Evolutionary conservation across 2,888 invertebrate species (phyloP).

Genomic region (Lochmaea capreae): DNA sequence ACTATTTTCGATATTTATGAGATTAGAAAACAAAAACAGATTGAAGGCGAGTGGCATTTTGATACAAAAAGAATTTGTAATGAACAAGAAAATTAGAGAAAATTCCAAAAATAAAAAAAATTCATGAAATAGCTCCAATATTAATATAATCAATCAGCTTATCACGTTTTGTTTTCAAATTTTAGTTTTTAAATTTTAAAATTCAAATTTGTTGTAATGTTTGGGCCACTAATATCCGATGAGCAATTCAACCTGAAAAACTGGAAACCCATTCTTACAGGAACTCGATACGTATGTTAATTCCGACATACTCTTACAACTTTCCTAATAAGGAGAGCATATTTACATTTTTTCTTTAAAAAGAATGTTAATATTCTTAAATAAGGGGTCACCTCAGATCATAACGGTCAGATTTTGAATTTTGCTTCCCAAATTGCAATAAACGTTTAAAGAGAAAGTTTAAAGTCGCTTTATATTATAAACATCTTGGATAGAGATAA

Average conservation of each 20-base stretch:
- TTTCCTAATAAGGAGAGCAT: conserved; percentile 18
- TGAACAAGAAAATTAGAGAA: too few relatives aligned
- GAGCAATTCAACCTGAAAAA: neutral
- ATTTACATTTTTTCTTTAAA: conserved; percentile 17
- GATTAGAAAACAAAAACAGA: too few relatives aligned
- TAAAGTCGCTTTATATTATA: neutral
- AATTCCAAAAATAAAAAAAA: too few relatives aligned
- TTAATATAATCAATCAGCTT: too few relatives aligned
- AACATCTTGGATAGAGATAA: neutral
- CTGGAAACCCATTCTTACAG: neutral
- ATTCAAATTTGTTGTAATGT: neutral
- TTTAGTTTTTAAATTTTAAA: neutral
- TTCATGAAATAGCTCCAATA: too few relatives aligned
- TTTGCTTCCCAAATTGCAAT: neutral
- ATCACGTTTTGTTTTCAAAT: too few relatives aligned
- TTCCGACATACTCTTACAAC: conserved; percentile 22
- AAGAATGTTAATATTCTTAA: conserved; percentile 8
- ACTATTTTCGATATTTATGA: too few relatives aligned
- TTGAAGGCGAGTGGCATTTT: too few relatives aligned
- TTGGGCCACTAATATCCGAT: neutral
- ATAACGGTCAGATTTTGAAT: neutral
- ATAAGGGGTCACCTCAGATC: conserved; percentile 11
- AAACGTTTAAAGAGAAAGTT: conserved; percentile 15
- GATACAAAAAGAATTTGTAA: too few relatives aligned
- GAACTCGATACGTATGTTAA: conserved; percentile 20